A percentile compares a stretch with the other conserved stretches of the same genome.
Conservation (phyloP, 2,888 invertebrate genomes). For the Orthonychiurus folsomi region DNA sequence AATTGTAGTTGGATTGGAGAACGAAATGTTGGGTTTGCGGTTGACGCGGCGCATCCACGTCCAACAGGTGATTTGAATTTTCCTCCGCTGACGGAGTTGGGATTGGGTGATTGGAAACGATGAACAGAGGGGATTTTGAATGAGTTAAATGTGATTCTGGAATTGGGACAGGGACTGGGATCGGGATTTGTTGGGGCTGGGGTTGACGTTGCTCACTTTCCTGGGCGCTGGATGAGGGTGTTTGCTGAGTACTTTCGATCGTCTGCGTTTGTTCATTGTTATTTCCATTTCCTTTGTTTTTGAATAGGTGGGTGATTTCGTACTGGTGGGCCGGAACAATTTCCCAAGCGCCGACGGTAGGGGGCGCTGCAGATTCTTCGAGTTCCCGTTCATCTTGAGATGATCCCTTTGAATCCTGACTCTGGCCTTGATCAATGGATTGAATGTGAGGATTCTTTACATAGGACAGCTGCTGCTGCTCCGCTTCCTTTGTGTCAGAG, state of each 20-base stretch:
- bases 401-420: neutral
- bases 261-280: constrained; percentile 12
- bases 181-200: constrained; percentile 20
- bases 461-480: neutral
- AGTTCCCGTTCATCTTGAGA: neutral
- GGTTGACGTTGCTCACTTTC: constrained; percentile 6
- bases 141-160: constrained; percentile 24
- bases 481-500: neutral
- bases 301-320: constrained; percentile 38
- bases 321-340: constrained; percentile 39
- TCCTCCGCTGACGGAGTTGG: neutral
- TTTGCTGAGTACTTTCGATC: neutral
- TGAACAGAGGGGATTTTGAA: constrained; percentile 10
- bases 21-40: neutral
- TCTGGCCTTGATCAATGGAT: constrained; percentile 8
- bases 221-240: neutral
- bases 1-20: neutral
- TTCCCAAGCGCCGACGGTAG: constrained; percentile 29
- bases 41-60: neutral
- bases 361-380: constrained; percentile 1
- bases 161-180: constrained; percentile 37
- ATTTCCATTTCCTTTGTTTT: constrained; percentile 2
- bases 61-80: neutral
- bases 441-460: constrained; percentile 22
- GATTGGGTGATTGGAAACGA: constrained; percentile 8